phyloP scores from a whole-genome alignment of 2,888 invertebrate genomes.

The Conchocele bisecta region DNA sequence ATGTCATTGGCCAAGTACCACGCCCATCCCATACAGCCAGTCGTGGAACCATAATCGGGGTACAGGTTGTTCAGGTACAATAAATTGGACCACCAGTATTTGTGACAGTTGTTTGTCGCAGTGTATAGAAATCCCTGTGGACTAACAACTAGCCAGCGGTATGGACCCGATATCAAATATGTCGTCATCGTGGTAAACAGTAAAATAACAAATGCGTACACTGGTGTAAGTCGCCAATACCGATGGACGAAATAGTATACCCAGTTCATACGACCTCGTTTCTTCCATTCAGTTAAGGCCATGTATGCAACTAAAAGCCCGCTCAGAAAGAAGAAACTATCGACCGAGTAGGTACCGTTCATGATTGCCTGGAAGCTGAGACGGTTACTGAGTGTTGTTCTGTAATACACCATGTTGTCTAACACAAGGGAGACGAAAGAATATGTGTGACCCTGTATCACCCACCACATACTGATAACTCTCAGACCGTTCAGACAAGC shows the following conservation, averaged over 20 bases:
- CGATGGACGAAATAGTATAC: conserved; percentile 54
- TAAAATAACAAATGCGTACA: conserved; percentile 51
- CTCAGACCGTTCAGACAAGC: conserved; percentile 89
- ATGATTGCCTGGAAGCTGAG: conserved; percentile 69
- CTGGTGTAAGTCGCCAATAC: conserved; percentile 63
- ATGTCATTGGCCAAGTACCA: conserved; percentile 62
- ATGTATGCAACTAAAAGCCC: conserved; percentile 51
- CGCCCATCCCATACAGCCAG: conserved; percentile 69
- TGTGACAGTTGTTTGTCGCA: conserved; percentile 55
- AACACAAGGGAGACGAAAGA: conserved; percentile 22
- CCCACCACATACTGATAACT: conserved; percentile 73
- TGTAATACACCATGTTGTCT: conserved; percentile 42
- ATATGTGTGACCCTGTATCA: conserved; percentile 75
- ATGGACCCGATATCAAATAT: conserved; percentile 52
- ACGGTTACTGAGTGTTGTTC: conserved; percentile 7
- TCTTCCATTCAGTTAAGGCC: conserved; percentile 31
- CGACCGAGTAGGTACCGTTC: conserved; percentile 75
- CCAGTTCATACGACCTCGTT: conserved; percentile 42
- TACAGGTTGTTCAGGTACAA: conserved; percentile 76
- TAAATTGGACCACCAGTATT: conserved; percentile 76
- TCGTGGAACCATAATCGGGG: conserved; percentile 49
- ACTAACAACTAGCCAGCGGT: conserved; percentile 21
- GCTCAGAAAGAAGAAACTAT: conserved; percentile 76
- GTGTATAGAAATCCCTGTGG: conserved; percentile 9
- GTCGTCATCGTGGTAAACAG: conserved; percentile 32